Evolutionary conservation across 2,888 invertebrate genomes (phyloP), one percentile per base, ranked within the genome.

Genomic region (Choreutis nemorana): DNA sequence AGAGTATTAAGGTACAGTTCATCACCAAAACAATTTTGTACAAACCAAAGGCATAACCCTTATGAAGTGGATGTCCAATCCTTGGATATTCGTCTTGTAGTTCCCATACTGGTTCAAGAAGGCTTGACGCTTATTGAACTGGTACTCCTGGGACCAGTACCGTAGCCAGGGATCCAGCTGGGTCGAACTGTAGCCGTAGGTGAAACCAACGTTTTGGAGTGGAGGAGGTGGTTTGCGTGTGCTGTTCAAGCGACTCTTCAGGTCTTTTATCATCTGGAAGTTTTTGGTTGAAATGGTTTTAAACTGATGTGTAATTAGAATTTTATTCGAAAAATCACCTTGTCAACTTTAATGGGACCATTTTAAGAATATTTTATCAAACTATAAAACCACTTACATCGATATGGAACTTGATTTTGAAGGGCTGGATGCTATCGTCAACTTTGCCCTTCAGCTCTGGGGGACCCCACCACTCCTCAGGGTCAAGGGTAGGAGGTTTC

Each of bases 171-270:
- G 72, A 30, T 80, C 58, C 26, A 90, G 52, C 31, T 83, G 81
- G 3, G 83, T 77, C 0, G 83, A 63, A 45, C 89, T 87, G 50
- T 91, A 84, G 4, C 93, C 93, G 52, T 91, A 91, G 41, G 85
- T 78, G 61, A 91, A 90, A n/a, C 72, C 80, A 0, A 73, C 65
- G 28, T 78, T 82, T 59, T 87, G 84, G 30, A 87, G 50, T 2
- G 87, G 83, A 22, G 64, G 60, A 1, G 70, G 50, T 12, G 34
- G 30, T 7, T 24, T 22, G 6, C 42, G 32, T 9, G 25, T 35
- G 9, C 29, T 35, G 14, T 34, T 32, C 2, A 44, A 29, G 6
- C 44, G 42, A 3, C 30, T 18, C 10, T 28, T 31, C 1, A 44
- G 30, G 28, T 44, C 44, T 12, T 29, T 25, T 10, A 42, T 23